Conservation (phyloP, 2,888 invertebrate species). For the Sylvicola cinctus region DNA sequence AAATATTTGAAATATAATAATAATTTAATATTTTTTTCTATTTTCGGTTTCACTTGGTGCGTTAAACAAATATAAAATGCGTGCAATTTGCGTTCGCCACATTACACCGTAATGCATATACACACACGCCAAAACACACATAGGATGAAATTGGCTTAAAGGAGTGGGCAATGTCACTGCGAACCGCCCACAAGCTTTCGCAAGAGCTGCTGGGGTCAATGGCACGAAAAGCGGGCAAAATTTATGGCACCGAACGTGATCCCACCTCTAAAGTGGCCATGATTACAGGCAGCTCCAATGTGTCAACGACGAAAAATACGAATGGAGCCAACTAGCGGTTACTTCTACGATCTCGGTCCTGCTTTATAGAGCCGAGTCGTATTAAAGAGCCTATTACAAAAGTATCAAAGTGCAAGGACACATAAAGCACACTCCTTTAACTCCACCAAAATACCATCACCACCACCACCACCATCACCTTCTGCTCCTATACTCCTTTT, state of each 20-base stretch:
- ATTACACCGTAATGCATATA: too few species aligned
- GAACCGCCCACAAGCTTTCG: conserved; percentile 89
- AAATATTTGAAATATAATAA: too few species aligned
- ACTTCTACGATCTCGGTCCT: conserved; percentile 13
- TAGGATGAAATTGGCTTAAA: conserved; percentile 96
- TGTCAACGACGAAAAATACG: conserved; percentile 9
- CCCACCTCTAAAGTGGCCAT: conserved; percentile 5
- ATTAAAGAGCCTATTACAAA: conserved; percentile 10
- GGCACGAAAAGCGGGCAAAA: conserved; percentile 97
- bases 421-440: conserved; percentile 6
- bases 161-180: conserved; percentile 92
- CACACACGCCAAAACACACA: too few species aligned
- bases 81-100: too few species aligned
- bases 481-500: too few species aligned
- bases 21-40: too few species aligned
- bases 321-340: conserved; percentile 12
- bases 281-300: conserved; percentile 7
- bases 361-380: conserved; percentile 13
- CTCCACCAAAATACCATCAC: too few species aligned
- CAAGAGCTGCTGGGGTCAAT: conserved; percentile 89
- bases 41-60: too few species aligned
- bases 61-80: too few species aligned
- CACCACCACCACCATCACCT: too few species aligned
- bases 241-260: conserved; percentile 66
- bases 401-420: conserved; percentile 11